Evolutionary conservation across 1,140 invertebrate species (phyloP).

Genomic region (Trichonephila clavata): DNA sequence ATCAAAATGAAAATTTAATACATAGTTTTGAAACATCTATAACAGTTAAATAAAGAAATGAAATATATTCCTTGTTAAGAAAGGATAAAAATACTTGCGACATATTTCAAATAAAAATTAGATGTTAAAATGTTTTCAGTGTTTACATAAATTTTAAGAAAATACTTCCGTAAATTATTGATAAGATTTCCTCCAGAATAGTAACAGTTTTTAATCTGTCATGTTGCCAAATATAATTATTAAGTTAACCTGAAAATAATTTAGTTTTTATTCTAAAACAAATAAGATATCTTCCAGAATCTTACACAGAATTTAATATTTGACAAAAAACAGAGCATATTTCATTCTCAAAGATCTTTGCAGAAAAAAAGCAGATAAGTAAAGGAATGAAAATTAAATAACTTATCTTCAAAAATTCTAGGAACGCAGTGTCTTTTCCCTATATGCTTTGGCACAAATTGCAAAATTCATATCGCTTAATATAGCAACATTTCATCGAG

Average conservation of each 20-base stretch:
- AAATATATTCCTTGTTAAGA: too few species aligned
- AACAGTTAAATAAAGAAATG: too few species aligned
- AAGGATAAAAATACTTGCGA: too few species aligned
- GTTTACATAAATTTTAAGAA: too few species aligned
- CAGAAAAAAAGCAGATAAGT: neutral
- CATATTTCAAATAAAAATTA: too few species aligned
- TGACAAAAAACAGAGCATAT: neutral
- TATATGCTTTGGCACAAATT: too few species aligned
- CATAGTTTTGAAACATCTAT: too few species aligned
- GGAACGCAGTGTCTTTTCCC: neutral
- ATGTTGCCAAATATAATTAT: neutral
- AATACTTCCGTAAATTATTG: fast-evolving
- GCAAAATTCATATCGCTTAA: neutral
- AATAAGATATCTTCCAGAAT: neutral
- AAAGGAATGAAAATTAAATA: neutral
- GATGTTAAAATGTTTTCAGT: too few species aligned
- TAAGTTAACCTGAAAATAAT: neutral
- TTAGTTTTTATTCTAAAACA: neutral
- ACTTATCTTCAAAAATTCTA: neutral
- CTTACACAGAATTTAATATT: neutral
- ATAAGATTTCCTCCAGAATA: neutral
- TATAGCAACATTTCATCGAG: neutral
- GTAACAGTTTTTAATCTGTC: neutral
- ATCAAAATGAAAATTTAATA: too few species aligned
- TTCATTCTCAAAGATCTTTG: neutral